A percentile compares a stretch with the other conserved stretches of the same genome.
phyloP scores from a whole-genome alignment of 53 echinoderm and acorn worm genomes.

The Patiria pectinifera region DNA sequence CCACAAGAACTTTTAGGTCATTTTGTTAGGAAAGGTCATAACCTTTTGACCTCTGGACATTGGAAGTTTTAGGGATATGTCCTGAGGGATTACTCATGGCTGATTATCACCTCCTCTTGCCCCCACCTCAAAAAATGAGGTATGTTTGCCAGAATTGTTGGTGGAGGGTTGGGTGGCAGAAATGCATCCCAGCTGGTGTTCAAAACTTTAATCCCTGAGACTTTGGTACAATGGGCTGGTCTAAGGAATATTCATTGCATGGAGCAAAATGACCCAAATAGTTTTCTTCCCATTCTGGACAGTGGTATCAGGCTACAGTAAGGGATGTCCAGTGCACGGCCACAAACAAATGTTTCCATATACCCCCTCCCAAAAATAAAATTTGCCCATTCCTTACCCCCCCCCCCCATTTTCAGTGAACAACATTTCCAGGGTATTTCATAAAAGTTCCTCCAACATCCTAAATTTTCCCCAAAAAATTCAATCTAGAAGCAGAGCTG shows the following conservation, averaged over 20 bases:
- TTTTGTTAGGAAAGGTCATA: not conserved
- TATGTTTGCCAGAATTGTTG: not conserved
- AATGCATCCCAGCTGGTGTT: slow-evolving; percentile 10
- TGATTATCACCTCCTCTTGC: not conserved
- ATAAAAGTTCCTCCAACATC: no score
- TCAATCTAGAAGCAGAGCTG: no score
- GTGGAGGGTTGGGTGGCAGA: not conserved
- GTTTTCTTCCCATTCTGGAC: no score
- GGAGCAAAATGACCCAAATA: not conserved
- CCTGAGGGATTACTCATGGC: not conserved
- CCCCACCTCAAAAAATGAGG: not conserved
- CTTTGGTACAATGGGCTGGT: not conserved
- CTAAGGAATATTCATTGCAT: not conserved
- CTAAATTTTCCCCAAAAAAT: no score
- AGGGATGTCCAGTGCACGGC: no score
- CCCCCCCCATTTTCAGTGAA: no score
- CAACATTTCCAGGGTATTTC: no score
- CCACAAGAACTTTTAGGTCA: not conserved
- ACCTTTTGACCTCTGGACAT: slow-evolving; percentile 8
- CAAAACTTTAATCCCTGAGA: not conserved
- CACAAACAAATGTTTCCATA: no score
- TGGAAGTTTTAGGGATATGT: not conserved
- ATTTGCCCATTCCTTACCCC: no score
- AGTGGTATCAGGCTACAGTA: no score
- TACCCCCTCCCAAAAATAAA: no score